Conservation (phyloP, 2,888 invertebrate species). For the Monochamus alternatus region DNA sequence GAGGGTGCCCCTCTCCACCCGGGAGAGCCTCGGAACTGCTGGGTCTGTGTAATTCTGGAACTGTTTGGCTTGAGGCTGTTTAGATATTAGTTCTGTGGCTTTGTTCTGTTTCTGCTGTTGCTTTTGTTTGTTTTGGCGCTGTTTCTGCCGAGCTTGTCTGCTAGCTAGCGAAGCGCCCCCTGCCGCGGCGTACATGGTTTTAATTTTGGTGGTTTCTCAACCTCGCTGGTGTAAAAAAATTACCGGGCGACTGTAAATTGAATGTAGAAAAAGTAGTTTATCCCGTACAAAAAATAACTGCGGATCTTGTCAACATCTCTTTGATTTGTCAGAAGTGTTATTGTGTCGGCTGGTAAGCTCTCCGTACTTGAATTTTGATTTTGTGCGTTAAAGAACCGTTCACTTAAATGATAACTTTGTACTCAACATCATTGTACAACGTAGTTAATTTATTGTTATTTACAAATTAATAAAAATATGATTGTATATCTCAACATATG, state of each 20-base stretch:
- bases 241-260: conserved; percentile 22
- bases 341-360: conserved; percentile 17
- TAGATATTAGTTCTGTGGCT: conserved; percentile 68
- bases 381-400: conserved; percentile 32
- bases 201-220: conserved; percentile 52
- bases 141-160: conserved; percentile 80
- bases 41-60: conserved; percentile 74
- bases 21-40: conserved; percentile 73
- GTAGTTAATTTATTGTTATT: conserved; percentile 37
- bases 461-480: conserved; percentile 49
- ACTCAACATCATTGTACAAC: conserved; percentile 36
- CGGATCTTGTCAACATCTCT: conserved; percentile 1
- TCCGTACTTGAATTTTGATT: conserved; percentile 38
- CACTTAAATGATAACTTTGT: conserved; percentile 38
- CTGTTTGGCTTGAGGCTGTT: conserved; percentile 71
- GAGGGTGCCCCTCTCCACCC: conserved; percentile 70
- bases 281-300: conserved; percentile 42
- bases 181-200: conserved; percentile 88
- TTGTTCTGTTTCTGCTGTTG: conserved; percentile 72
- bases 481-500: conserved; percentile 47
- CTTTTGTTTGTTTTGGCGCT: conserved; percentile 72
- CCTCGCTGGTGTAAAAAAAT: conserved; percentile 31
- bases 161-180: conserved; percentile 91
- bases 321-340: conserved; percentile 21
- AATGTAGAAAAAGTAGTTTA: conserved; percentile 27